A percentile compares a stretch with the other conserved stretches of the same genome.
phyloP scores from a whole-genome alignment of 2,797 vertebrate species.

The Hoplostethus atlanticus region DNA sequence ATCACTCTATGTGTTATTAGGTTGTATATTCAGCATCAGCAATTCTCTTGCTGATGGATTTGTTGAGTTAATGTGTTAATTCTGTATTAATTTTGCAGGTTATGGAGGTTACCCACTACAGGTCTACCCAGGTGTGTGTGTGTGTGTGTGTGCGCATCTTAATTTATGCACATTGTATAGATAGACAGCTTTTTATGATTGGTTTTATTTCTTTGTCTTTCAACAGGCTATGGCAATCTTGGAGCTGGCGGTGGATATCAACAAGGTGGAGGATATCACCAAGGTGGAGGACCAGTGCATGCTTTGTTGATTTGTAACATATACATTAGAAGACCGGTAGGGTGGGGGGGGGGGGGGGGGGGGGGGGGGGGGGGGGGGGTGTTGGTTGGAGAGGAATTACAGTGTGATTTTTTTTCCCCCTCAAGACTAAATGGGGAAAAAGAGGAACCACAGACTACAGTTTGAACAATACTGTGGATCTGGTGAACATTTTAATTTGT shows the following conservation, averaged over 20 bases:
- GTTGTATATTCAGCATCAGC: too few relatives aligned
- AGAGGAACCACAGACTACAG: neutral
- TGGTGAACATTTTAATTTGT: neutral
- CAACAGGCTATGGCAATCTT: conserved; percentile 75
- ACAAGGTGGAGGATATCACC: conserved; percentile 73
- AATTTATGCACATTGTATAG: neutral
- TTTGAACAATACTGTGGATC: neutral
- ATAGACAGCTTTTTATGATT: neutral
- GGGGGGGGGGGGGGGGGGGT: too few relatives aligned
- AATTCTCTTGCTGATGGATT: neutral
- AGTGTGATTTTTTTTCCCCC: neutral
- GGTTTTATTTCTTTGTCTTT: conserved; percentile 16
- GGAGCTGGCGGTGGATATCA: conserved; percentile 68
- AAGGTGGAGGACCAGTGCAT: neutral
- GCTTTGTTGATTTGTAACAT: neutral
- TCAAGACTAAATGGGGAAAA: neutral
- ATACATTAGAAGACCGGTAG: neutral
- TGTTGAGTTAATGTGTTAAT: conserved; percentile 14
- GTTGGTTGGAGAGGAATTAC: neutral
- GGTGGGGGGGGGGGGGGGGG: too few relatives aligned
- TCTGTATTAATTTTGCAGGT: conserved; percentile 40
- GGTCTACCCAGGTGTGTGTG: conserved; percentile 70
- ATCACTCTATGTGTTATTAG: too few relatives aligned
- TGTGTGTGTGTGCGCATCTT: neutral
- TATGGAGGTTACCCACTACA: conserved; percentile 81